Evolutionary conservation across 2,113 vertebrate genomes (phyloP).

Genomic region (Muscicapa adusta): DNA sequence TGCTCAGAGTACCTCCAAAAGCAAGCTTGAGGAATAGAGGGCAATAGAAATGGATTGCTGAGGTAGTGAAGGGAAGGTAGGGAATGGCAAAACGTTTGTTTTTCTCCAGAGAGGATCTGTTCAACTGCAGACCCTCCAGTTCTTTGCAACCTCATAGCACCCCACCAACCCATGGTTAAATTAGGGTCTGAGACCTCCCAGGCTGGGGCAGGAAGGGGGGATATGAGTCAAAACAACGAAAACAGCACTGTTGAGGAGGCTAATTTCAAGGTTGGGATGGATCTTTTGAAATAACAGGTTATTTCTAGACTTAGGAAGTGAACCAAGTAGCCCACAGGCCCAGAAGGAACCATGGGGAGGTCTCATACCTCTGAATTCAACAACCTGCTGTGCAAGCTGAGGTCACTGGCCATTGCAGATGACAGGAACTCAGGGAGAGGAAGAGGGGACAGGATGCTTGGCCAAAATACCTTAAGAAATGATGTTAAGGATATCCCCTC

Average conservation of each 20-base stretch:
- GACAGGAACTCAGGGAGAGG: constrained; percentile 57
- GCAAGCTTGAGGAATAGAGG: not conserved
- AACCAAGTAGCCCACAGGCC: not conserved
- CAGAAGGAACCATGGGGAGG: not conserved
- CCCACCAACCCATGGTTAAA: not conserved
- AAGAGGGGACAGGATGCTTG: constrained; percentile 49
- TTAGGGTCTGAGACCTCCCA: not conserved
- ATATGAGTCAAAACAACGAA: not conserved
- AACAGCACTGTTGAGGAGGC: not conserved
- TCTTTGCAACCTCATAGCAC: not conserved
- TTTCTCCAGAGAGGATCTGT: not conserved
- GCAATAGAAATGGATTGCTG: not conserved
- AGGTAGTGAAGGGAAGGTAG: not conserved
- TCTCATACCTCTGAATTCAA: not conserved
- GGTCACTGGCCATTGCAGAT: constrained; percentile 9
- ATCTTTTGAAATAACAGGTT: constrained; percentile 24
- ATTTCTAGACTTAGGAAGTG: constrained; percentile 55
- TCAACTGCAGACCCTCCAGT: not conserved
- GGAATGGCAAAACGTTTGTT: not conserved
- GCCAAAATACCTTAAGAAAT: constrained; percentile 49
- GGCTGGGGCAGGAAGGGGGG: not conserved
- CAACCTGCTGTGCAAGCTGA: not conserved
- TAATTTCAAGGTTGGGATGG: not conserved
- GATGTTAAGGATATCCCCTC: constrained; percentile 66
- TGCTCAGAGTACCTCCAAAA: not conserved